Conservation (phyloP, 2,113 vertebrate species). For the Physeter macrocephalus region DNA sequence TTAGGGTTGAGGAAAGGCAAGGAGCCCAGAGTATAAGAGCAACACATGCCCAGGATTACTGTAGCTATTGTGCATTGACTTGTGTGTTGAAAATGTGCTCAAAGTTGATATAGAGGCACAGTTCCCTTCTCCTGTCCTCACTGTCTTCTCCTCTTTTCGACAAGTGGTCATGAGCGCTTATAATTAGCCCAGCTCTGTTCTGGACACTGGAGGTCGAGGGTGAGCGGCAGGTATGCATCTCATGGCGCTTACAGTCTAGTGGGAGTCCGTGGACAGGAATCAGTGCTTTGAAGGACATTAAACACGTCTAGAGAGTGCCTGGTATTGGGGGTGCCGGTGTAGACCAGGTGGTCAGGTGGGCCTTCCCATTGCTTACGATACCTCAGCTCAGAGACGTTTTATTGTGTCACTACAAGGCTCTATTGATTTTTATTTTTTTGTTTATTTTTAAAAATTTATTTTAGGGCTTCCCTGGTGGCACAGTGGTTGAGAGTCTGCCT, state of each 20-base stretch:
- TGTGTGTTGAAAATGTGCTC: neutral
- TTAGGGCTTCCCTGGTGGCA: too few species aligned
- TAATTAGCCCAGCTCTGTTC: neutral
- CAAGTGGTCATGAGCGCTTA: neutral
- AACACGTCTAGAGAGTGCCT: neutral
- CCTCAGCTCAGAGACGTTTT: neutral
- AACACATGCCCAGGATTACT: neutral
- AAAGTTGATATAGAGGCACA: neutral
- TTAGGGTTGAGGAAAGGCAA: neutral
- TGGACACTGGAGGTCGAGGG: neutral
- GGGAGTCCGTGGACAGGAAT: neutral
- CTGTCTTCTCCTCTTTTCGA: neutral
- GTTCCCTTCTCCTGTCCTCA: neutral
- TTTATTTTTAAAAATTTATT: neutral
- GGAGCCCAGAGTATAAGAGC: neutral
- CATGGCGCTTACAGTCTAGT: fast-evolving
- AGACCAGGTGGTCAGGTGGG: neutral
- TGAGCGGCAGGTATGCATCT: fast-evolving
- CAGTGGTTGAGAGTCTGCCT: too few species aligned
- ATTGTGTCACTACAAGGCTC: neutral
- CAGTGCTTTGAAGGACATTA: neutral
- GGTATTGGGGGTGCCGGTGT: neutral
- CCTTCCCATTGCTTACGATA: neutral
- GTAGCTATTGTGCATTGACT: neutral
- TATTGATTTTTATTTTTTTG: neutral